Base-by-base conservation (phyloP, 2,888 invertebrate genomes). In the Oxyscelio sp. region DNA sequence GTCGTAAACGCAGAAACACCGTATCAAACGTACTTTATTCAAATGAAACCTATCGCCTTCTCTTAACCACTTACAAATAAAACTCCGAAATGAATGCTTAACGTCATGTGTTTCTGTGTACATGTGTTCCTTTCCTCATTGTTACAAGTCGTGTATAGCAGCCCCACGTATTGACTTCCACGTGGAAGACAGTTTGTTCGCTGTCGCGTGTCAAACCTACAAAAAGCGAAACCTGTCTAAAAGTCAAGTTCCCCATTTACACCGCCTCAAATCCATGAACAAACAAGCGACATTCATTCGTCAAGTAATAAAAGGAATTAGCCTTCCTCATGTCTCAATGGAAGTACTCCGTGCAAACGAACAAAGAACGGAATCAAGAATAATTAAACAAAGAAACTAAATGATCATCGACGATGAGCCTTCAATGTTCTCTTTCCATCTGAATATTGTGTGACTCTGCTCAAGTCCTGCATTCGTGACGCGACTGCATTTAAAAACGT, bases 381-480 rank as follows among this genome's bases (percentile, higher is more conserved):
- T 27, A 3, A 6, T 27, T n/a, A 27, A 6, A 34, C 34, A 34
- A 4, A 11, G 34, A 34, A 34, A 34, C 34, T 5, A 34, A 34
- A 34, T 11, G 34, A 21, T 56, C 54, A 24, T 61, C 58, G 56
- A 71, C 52, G 43, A 61, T 54, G 61, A 68, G 56, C 43, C 21
- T 52, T n/a, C 2, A n/a, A 9, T 21, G 21, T 27, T 52, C 8
- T 54, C 24, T 9, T 17, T 19, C 19, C n/a, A n/a, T n/a, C n/a
- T 31, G 19, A 31, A 19, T 17, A 24, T 34, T 34, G 45, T n/a
- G n/a, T n/a, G n/a, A n/a, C n/a, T n/a, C n/a, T n/a, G n/a, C n/a
- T n/a, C n/a, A n/a, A n/a, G n/a, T 70, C 81, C 81, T 75, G 81
- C 81, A 81, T 61, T n/a, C 74, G 70, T 56, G 63, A 27, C 75